Evolutionary conservation across 2,797 vertebrate genomes (phyloP).

Genomic region (Darevskia mixta): DNA sequence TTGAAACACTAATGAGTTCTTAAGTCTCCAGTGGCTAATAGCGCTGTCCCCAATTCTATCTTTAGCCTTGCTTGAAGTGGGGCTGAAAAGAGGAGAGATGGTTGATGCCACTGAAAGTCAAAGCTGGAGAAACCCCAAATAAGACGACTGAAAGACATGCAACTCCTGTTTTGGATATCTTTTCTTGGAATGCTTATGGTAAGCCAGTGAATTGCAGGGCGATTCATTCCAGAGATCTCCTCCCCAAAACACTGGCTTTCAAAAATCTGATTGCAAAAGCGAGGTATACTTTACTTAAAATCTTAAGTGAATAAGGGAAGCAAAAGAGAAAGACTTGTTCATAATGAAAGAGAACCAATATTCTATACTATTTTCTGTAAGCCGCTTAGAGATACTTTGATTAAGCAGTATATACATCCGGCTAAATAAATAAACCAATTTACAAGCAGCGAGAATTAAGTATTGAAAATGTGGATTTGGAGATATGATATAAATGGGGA

Average conservation of each 20-base stretch:
- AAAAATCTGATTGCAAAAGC: neutral
- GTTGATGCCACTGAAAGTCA: neutral
- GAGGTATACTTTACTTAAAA: neutral
- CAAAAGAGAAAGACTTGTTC: neutral
- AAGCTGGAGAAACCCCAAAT: neutral
- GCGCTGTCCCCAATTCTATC: slow-evolving; percentile 61
- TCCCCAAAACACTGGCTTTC: neutral
- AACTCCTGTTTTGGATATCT: neutral
- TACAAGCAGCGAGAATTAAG: neutral
- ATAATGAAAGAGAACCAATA: neutral
- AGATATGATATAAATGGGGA: neutral
- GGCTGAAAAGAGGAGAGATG: neutral
- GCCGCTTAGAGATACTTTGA: too few relatives aligned
- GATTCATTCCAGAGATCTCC: neutral
- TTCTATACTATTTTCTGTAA: too few relatives aligned
- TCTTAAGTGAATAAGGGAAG: neutral
- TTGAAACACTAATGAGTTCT: slow-evolving; percentile 31
- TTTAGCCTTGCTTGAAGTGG: slow-evolving; percentile 65
- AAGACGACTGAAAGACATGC: neutral
- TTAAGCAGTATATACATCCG: too few relatives aligned
- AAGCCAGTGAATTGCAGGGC: neutral
- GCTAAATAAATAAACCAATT: too few relatives aligned
- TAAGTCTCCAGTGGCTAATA: slow-evolving; percentile 43
- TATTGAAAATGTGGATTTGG: neutral
- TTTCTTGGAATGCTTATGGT: neutral